Conservation (phyloP, 2,113 vertebrate species). For the Esox niger region DNA sequence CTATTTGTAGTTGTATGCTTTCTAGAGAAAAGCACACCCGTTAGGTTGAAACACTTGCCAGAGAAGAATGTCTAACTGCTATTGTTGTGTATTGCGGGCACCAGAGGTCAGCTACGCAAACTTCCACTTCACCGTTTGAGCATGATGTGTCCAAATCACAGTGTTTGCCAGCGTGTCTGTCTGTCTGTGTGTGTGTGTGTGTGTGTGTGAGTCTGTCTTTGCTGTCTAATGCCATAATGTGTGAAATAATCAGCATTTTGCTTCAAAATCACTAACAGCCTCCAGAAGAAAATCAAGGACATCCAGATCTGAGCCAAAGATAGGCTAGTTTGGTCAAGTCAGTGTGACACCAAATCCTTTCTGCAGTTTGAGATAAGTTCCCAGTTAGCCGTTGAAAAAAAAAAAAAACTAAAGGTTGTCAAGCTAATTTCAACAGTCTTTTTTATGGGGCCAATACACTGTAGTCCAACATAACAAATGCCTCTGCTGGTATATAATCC, state of each 20-base stretch:
- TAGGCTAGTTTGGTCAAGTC: conserved; percentile 34
- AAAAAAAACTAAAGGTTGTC: too few relatives aligned
- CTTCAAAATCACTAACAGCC: conserved; percentile 98
- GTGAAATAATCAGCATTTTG: conserved; percentile 92
- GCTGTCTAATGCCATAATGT: conserved; percentile 73
- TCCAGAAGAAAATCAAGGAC: conserved; percentile 64
- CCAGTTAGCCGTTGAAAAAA: background rate
- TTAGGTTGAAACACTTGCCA: background rate
- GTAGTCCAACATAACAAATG: background rate
- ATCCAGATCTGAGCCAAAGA: conserved; percentile 38
- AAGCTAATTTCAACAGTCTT: background rate
- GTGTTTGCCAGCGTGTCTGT: conserved; percentile 36
- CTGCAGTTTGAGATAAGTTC: background rate
- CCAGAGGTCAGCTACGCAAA: conserved; percentile 67
- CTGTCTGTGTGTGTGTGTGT: conserved; percentile 36
- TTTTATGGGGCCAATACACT: background rate
- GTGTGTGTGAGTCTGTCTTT: conserved; percentile 30
- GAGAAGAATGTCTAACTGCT: background rate
- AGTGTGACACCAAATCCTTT: background rate
- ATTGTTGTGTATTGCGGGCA: conserved; percentile 49
- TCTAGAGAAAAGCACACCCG: background rate
- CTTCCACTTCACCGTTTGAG: conserved; percentile 71
- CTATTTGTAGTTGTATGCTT: background rate
- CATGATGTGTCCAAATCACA: conserved; percentile 81
- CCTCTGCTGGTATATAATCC: background rate